A percentile compares a stretch with the other conserved stretches of the same genome.
These are phyloP conservation scores for Empis stercorea DNA, from an alignment of 2,888 invertebrate genomes.

Conservation along the genomic window DNA sequence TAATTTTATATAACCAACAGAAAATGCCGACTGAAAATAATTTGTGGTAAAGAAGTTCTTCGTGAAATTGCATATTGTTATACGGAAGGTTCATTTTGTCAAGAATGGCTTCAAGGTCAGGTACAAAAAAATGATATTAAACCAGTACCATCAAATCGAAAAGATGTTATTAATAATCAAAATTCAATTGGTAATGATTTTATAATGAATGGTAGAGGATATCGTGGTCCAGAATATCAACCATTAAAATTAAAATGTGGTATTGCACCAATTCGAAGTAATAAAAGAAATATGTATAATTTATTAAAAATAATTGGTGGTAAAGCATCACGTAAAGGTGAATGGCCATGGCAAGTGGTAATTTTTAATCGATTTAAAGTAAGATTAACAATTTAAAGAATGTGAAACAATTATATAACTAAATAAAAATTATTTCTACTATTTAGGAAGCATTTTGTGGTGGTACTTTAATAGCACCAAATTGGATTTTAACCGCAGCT, in stretches of 20 bases:
- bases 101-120: conserved; percentile 47
- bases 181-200: conserved; percentile 27
- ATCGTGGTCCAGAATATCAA: conserved; percentile 33
- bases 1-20: conserved; percentile 36
- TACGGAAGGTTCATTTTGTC: conserved; percentile 67
- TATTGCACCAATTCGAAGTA: conserved; percentile 25
- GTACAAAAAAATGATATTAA: conserved; percentile 28
- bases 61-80: conserved; percentile 79
- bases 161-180: conserved; percentile 18
- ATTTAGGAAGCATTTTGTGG: conserved; percentile 82
- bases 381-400: conserved; percentile 13
- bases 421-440: too few species aligned
- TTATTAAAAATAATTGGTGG: conserved; percentile 82
- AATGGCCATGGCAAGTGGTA: conserved; percentile 94
- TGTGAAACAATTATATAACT: too few species aligned
- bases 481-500: conserved; percentile 79
- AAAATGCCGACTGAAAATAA: conserved; percentile 56
- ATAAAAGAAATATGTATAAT: conserved; percentile 35
- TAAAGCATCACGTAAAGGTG: conserved; percentile 59
- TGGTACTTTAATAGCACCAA: conserved; percentile 66
- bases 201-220: conserved; percentile 31
- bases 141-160: conserved; percentile 22
- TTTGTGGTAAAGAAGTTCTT: conserved; percentile 66
- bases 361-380: conserved; percentile 74
- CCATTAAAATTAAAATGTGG: conserved; percentile 36